These are phyloP conservation scores for Grammomys surdaster DNA, from an alignment of 2,113 vertebrate genomes.

Conservation along the genomic window DNA sequence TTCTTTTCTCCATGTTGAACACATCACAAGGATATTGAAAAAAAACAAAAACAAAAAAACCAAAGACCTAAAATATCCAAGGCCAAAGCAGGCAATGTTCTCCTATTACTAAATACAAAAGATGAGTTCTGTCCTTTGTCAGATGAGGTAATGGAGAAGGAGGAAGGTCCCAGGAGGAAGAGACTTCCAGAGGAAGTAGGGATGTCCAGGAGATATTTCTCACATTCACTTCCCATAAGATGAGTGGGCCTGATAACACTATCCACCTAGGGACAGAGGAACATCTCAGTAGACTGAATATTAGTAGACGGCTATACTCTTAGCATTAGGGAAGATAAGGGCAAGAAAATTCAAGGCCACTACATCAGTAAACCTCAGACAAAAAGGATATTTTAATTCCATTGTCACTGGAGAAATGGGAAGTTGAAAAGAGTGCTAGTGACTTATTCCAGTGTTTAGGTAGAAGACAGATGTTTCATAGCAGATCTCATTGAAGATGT, in stretches of 20 bases:
- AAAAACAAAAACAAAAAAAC: too few species aligned
- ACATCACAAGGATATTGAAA: neutral
- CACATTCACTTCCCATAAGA: neutral
- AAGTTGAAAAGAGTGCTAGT: neutral
- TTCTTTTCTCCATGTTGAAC: neutral
- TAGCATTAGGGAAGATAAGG: neutral
- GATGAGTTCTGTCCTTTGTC: neutral
- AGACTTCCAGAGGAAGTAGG: neutral
- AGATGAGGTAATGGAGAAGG: neutral
- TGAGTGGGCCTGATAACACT: too few species aligned
- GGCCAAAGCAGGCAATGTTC: neutral
- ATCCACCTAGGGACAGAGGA: neutral
- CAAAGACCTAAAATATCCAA: neutral
- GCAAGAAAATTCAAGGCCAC: neutral
- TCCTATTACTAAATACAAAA: neutral
- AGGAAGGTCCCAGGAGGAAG: neutral
- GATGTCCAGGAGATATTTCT: fast-evolving
- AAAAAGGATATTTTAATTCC: neutral
- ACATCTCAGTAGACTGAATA: neutral
- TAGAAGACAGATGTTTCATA: neutral
- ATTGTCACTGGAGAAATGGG: neutral
- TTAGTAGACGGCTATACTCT: neutral
- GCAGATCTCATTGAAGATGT: neutral
- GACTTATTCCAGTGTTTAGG: fast-evolving
- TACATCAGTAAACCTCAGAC: neutral